Percentiles rank a stretch among this genome's conserved stretches.
These are phyloP conservation scores for Ophioderma brevispina DNA, from an alignment of 35 echinoderm and acorn worm species.

Conservation along the genomic window DNA sequence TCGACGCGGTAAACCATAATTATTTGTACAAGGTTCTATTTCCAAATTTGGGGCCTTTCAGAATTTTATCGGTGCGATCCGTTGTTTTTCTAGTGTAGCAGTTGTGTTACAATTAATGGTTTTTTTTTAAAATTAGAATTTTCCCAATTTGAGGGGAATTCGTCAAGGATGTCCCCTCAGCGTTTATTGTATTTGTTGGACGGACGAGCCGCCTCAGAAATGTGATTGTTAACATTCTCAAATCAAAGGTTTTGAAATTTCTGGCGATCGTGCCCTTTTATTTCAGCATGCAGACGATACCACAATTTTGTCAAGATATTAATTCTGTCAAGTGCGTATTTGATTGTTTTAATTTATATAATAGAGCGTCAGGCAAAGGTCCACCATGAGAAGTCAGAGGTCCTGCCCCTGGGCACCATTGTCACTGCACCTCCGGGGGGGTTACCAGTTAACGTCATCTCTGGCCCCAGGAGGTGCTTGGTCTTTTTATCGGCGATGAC, in stretches of 20 bases:
- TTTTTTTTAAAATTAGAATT: neutral
- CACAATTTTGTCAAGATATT: neutral
- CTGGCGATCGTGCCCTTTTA: neutral
- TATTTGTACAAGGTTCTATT: constrained; percentile 44
- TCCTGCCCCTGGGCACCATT: neutral
- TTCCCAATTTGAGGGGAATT: no score
- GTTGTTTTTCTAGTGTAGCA: constrained; percentile 42
- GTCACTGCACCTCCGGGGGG: neutral
- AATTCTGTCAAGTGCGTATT: neutral
- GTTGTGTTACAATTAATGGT: constrained; percentile 42
- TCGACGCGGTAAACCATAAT: constrained; percentile 51
- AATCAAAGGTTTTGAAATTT: constrained; percentile 2
- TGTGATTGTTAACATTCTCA: neutral
- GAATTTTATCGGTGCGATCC: constrained; percentile 12
- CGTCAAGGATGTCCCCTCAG: neutral
- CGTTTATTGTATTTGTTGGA: constrained; percentile 10
- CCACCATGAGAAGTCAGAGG: neutral
- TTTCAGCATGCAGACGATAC: constrained; percentile 51
- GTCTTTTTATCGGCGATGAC: neutral
- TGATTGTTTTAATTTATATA: neutral
- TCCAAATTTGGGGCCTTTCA: constrained; percentile 5
- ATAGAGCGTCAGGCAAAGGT: neutral
- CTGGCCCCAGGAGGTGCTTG: neutral
- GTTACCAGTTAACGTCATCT: neutral
- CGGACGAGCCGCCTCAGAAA: constrained; percentile 25